phyloP scores from a whole-genome alignment of 2,888 invertebrate species.

The Tachina grossa region DNA sequence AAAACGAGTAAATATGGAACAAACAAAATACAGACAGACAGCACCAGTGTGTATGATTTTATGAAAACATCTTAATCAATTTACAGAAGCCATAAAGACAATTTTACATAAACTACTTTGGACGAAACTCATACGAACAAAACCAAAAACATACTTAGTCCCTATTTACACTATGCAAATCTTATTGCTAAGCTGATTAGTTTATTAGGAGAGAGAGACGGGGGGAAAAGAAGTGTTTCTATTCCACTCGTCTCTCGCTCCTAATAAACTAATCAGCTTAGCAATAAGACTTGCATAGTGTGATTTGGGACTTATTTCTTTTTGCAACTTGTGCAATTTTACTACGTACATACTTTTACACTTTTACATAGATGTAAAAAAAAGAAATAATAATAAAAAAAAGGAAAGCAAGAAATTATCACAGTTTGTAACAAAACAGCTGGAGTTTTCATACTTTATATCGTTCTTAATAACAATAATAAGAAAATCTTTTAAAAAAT shows the following conservation, averaged over 20 bases:
- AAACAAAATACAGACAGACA: background rate
- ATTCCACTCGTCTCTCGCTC: too few relatives aligned
- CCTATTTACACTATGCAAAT: too few relatives aligned
- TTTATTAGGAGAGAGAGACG: too few relatives aligned
- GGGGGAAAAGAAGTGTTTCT: too few relatives aligned
- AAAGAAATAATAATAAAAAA: background rate
- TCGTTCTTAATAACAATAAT: background rate
- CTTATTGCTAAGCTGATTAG: too few relatives aligned
- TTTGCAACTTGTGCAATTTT: background rate
- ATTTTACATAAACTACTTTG: conserved; percentile 1
- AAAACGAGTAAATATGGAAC: conserved; percentile 26
- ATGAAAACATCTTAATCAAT: conserved; percentile 20
- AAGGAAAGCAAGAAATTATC: conserved; percentile 10
- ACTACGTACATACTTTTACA: too few relatives aligned
- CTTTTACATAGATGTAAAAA: background rate
- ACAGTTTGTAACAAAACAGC: conserved; percentile 39
- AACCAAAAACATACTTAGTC: too few relatives aligned
- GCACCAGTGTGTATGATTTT: background rate
- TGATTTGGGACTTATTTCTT: too few relatives aligned
- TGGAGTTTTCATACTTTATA: conserved; percentile 14
- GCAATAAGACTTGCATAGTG: too few relatives aligned
- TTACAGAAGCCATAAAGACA: conserved; percentile 42
- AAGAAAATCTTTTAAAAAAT: background rate
- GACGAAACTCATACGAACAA: background rate
- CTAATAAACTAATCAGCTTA: too few relatives aligned